Percentiles rank a stretch among this genome's conserved stretches.
phyloP scores from a whole-genome alignment of 2,888 invertebrate genomes.

The Drosophila prolongata region DNA sequence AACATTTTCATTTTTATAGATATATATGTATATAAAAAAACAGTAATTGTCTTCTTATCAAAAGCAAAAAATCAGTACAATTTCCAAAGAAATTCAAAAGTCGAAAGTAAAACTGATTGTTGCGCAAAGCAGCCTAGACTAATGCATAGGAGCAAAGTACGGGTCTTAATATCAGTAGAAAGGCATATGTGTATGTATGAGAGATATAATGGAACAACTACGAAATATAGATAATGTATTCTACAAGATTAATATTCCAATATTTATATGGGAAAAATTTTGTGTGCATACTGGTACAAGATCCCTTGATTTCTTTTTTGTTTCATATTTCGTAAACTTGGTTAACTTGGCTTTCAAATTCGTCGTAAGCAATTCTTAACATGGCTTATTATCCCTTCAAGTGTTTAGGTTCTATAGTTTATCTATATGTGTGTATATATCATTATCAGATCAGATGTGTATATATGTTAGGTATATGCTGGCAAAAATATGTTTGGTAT shows the following conservation, averaged over 20 bases:
- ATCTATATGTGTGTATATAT: conserved; percentile 38
- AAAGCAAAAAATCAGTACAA: conserved; percentile 52
- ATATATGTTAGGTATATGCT: conserved; percentile 53
- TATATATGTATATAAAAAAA: conserved; percentile 27
- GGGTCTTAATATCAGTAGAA: conserved; percentile 30
- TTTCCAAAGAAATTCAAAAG: conserved; percentile 49
- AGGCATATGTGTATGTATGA: conserved; percentile 27
- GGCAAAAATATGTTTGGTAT: conserved; percentile 62
- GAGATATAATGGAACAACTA: conserved; percentile 38
- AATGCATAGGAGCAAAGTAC: conserved; percentile 31
- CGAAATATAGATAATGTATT: conserved; percentile 22
- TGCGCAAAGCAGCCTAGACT: conserved; percentile 48
- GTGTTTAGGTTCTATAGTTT: conserved; percentile 49
- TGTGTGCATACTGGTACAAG: conserved; percentile 21
- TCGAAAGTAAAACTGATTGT: conserved; percentile 49
- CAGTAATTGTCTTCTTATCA: conserved; percentile 29
- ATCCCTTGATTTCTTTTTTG: conserved; percentile 2
- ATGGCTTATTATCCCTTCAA: conserved; percentile 40
- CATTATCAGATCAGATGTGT: conserved; percentile 38
- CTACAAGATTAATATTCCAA: conserved; percentile 30
- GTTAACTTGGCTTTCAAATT: conserved; percentile 71
- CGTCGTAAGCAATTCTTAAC: conserved; percentile 56
- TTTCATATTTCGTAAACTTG: conserved; percentile 39
- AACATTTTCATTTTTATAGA: conserved; percentile 43
- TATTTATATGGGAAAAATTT: conserved; percentile 16